Conservation (phyloP, 2,797 vertebrate genomes). For the Anguilla pacifica region DNA sequence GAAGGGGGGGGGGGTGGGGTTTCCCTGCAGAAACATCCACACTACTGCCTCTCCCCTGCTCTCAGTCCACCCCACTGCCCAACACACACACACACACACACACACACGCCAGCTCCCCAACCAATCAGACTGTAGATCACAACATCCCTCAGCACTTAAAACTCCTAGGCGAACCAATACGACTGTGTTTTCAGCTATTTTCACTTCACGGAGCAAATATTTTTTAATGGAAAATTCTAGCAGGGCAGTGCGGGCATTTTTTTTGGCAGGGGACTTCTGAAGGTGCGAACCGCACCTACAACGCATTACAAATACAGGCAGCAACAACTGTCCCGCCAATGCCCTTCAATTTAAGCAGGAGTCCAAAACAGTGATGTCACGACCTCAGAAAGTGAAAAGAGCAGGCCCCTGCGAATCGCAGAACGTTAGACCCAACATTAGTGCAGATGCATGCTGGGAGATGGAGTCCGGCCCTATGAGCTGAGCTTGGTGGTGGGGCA, state of each 20-base stretch:
- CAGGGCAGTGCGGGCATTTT: background rate
- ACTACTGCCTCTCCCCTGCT: conserved; percentile 18
- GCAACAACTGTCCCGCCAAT: background rate
- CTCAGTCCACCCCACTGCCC: conserved; percentile 13
- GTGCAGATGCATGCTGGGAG: background rate
- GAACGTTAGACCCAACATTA: background rate
- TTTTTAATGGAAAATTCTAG: background rate
- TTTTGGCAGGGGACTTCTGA: background rate
- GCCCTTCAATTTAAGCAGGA: background rate
- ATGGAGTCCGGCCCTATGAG: background rate
- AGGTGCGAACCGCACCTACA: background rate
- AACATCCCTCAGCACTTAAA: background rate
- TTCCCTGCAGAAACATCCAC: background rate
- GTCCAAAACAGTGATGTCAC: background rate
- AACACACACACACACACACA: conserved; percentile 3
- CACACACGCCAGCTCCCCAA: conserved; percentile 20
- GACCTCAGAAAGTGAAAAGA: background rate
- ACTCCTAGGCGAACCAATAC: background rate
- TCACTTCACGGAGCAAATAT: background rate
- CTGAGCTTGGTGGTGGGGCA: background rate
- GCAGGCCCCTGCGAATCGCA: background rate
- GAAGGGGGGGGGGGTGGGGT: background rate
- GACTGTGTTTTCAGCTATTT: background rate
- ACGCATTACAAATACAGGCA: background rate
- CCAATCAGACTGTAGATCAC: conserved; percentile 9